These are phyloP conservation scores for Brachionus rotundiformis DNA, from an alignment of 1,140 invertebrate species.

Conservation along the genomic window DNA sequence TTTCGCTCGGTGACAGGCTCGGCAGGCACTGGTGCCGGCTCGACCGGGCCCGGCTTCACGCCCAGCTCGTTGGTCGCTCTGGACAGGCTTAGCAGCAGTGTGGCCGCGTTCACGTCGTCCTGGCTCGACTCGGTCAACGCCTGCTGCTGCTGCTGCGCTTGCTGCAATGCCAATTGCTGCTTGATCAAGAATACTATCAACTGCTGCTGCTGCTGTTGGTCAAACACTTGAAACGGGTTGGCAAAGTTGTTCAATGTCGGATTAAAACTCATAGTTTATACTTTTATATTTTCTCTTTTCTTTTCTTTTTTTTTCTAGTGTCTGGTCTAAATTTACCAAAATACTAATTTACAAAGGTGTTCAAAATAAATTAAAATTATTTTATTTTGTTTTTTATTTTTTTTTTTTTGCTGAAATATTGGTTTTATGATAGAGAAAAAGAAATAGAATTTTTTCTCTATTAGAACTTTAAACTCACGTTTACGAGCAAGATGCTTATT, in stretches of 20 bases:
- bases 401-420: background rate
- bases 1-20: background rate
- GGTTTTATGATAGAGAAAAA: background rate
- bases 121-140: background rate
- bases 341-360: background rate
- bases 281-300: too few species aligned
- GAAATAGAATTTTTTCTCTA: background rate
- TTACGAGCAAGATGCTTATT: conserved; percentile 34
- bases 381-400: background rate
- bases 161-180: conserved; percentile 1
- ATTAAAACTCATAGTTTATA: conserved; percentile 4
- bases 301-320: too few species aligned
- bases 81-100: background rate
- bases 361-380: too few species aligned
- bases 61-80: conserved; percentile 16
- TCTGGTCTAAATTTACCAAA: background rate
- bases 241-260: conserved; percentile 31
- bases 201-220: conserved; percentile 34
- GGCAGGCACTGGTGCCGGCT: background rate
- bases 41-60: background rate
- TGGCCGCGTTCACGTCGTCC: conserved; percentile 19
- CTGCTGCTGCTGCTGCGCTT: background rate
- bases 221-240: conserved; percentile 20
- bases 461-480: conserved; percentile 47
- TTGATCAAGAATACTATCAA: conserved; percentile 16